Evolutionary conservation across 2,888 invertebrate species (phyloP).

Genomic region (Meiosimyza platycephala): DNA sequence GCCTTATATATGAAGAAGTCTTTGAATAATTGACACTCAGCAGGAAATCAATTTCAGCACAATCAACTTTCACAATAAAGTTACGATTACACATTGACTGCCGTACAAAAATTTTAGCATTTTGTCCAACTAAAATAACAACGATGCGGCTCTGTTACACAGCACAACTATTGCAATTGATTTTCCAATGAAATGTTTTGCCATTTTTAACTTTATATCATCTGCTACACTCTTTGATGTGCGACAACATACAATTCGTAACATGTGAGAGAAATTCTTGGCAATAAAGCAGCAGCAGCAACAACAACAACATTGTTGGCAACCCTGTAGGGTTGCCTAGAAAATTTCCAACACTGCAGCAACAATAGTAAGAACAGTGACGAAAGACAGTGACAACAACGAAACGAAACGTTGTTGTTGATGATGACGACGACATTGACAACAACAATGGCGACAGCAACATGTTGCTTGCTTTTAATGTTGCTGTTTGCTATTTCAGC

Average conservation of each 20-base stretch:
- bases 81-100: too few relatives aligned
- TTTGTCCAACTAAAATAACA: too few relatives aligned
- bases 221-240: too few relatives aligned
- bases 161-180: constrained; percentile 28
- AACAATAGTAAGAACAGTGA: not conserved
- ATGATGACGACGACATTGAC: not conserved
- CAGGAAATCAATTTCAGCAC: too few relatives aligned
- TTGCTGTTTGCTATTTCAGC: too few relatives aligned
- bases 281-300: constrained; percentile 37
- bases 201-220: not conserved
- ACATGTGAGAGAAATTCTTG: constrained; percentile 36
- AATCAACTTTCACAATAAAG: too few relatives aligned
- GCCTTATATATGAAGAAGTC: too few relatives aligned
- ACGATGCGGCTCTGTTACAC: not conserved
- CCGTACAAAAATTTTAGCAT: too few relatives aligned
- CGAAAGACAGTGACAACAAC: too few relatives aligned
- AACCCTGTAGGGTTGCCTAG: constrained; percentile 21
- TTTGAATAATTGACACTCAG: too few relatives aligned
- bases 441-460: constrained; percentile 7
- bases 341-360: constrained; percentile 1
- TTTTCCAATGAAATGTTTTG: constrained; percentile 30
- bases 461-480: too few relatives aligned
- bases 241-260: not conserved
- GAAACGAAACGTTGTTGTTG: too few relatives aligned
- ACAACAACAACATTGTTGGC: constrained; percentile 29